Evolutionary conservation across 1,140 invertebrate species (phyloP), one percentile per base, ranked within the genome.

Genomic region (Heliothis subflexa): DNA sequence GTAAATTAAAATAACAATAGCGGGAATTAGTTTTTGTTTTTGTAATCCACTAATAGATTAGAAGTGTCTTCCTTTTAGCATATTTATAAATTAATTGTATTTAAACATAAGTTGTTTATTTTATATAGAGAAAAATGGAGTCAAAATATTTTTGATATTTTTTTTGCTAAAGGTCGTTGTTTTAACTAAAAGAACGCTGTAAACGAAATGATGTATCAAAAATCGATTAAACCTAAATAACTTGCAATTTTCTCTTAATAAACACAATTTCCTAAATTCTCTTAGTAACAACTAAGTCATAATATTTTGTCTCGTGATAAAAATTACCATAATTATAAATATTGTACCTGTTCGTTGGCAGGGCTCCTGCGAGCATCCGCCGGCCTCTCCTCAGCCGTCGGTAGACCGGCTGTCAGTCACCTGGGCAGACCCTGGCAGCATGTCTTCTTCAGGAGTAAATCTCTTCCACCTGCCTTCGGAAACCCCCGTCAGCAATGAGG

Each of bases 401-500:
- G 92, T 96, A 28, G 96, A 97, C 86, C 94, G 96, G 59, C 91
- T 97, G n/a, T 97, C 96, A 12, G 96, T 97, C 47, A 97, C 96
- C 9, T 97, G 97, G 95, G 96, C 96, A 0, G 94, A 96, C 40
- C 94, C 93, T 25, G 91, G 95, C 50, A 95, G 91, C 82, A 94
- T 95, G 85, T 85, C 85, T 18, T 94, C 85, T 11, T 93, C 88
- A 12, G 91, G 90, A 59, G 90, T 93, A 68, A 95, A 94, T 83
- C 89, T 94, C 13, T 91, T 89, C 73, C 90, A 91, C 59, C 78
- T 89, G 33, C 90, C 91, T 16, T 87, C 87, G 61, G 89, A 91
- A 62, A 86, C 86, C 18, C 83, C 86, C 0, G 54, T 85, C 47
- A 89, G 73, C 70, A 91, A 87, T 47, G 91, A 93, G 75, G 91